Evolutionary conservation across 2,888 invertebrate species (phyloP).

Genomic region (Cantharis flavilabris): DNA sequence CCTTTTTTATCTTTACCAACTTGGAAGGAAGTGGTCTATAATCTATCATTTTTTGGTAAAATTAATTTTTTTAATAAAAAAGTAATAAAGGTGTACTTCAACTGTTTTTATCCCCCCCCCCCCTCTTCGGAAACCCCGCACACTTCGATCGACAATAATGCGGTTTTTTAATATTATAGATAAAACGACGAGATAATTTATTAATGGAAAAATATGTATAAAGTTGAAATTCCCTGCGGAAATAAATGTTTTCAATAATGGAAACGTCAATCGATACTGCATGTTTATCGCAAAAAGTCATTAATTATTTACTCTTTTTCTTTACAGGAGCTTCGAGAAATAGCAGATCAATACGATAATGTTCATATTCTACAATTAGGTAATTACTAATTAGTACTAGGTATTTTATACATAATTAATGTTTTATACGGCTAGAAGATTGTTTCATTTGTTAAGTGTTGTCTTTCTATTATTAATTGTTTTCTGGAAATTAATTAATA

Average conservation of each 20-base stretch:
- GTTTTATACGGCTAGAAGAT: neutral
- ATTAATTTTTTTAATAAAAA: neutral
- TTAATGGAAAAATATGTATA: neutral
- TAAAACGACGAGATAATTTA: neutral
- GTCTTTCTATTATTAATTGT: neutral
- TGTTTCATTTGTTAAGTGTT: neutral
- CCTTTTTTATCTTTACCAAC: neutral
- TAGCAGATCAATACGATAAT: conserved; percentile 65
- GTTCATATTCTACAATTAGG: conserved; percentile 75
- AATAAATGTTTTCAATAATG: neutral
- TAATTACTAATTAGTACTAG: conserved; percentile 60
- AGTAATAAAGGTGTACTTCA: neutral
- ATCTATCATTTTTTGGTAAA: neutral
- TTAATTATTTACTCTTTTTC: conserved; percentile 29
- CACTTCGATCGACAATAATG: neutral
- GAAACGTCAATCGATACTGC: neutral
- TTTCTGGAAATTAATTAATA: neutral
- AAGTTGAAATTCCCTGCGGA: neutral
- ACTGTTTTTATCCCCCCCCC: neutral
- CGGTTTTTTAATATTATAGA: neutral
- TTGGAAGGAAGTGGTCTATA: neutral
- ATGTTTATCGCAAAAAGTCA: neutral
- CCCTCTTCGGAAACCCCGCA: neutral
- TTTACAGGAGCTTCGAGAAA: conserved; percentile 70
- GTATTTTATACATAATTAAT: neutral